Percentiles rank a stretch among this genome's conserved stretches.
Conservation (phyloP, 2,888 invertebrate genomes). For the Cordilura impudica region DNA sequence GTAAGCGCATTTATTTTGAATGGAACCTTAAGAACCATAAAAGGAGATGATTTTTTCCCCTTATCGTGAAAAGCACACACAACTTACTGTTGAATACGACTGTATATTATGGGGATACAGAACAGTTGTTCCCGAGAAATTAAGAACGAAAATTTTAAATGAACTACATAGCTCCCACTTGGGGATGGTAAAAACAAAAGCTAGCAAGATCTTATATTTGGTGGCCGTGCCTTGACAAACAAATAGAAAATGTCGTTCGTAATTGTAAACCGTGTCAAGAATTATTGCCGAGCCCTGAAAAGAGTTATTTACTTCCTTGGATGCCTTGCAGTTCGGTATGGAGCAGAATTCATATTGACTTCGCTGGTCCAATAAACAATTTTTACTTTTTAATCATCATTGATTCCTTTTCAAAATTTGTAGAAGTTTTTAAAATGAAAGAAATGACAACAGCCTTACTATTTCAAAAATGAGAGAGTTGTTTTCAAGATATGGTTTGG, state of each 20-base stretch:
- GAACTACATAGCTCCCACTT: neutral
- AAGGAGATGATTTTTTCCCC: neutral
- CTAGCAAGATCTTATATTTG: neutral
- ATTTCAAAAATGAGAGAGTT: conserved; percentile 7
- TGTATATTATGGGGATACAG: conserved; percentile 21
- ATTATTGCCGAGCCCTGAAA: conserved; percentile 45
- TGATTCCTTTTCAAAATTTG: conserved; percentile 2
- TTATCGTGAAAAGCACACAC: neutral
- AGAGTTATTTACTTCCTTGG: conserved; percentile 47
- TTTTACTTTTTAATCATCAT: neutral
- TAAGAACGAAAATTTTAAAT: neutral
- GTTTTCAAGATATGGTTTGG: neutral
- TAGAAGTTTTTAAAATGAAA: neutral
- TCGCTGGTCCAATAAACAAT: neutral
- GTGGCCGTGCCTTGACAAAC: neutral
- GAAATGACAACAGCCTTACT: neutral
- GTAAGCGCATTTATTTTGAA: neutral
- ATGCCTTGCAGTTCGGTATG: conserved; percentile 36
- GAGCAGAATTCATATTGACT: neutral
- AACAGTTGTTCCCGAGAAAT: neutral
- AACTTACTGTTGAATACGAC: conserved; percentile 5
- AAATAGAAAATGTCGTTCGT: conserved; percentile 18
- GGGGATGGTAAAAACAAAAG: conserved; percentile 11
- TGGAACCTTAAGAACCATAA: neutral
- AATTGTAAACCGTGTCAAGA: conserved; percentile 51